These are phyloP conservation scores for Mesodorylaimus sp. DNA, from an alignment of 2,888 invertebrate genomes.

Conservation along the genomic window DNA sequence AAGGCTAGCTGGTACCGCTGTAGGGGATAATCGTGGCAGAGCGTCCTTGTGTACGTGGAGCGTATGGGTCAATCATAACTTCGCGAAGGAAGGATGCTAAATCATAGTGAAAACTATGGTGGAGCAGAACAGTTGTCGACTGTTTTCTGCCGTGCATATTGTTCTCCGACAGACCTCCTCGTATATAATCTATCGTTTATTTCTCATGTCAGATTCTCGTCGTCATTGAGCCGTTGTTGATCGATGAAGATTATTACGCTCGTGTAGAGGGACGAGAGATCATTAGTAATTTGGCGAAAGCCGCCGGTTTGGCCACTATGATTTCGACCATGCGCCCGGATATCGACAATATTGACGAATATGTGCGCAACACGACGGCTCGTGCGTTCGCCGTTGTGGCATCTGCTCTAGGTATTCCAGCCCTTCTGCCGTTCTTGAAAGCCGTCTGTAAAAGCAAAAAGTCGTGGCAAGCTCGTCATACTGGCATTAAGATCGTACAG, in stretches of 20 bases:
- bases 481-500: conserved; percentile 98
- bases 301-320: conserved; percentile 97
- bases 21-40: too few species aligned
- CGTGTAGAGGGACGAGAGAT: conserved; percentile 98
- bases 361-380: conserved; percentile 96
- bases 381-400: conserved; percentile 99
- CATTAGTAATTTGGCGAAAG: conserved; percentile 95
- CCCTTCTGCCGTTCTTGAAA: conserved; percentile 85
- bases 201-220: conserved; percentile 55
- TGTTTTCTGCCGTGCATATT: not conserved
- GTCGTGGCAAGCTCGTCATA: conserved; percentile 94
- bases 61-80: too few species aligned
- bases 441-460: conserved; percentile 98
- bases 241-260: conserved; percentile 99
- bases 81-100: too few species aligned
- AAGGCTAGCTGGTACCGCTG: too few species aligned
- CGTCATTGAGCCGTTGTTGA: conserved; percentile 90
- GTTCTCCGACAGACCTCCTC: not conserved
- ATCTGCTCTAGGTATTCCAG: conserved; percentile 92
- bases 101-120: too few species aligned
- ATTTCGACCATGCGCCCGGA: conserved; percentile 99
- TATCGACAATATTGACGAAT: conserved; percentile 97
- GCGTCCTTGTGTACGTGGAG: too few species aligned
- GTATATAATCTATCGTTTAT: not conserved
- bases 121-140: too few species aligned